phyloP scores from a whole-genome alignment of 1,140 invertebrate species.

The Dreissena rostriformis region DNA sequence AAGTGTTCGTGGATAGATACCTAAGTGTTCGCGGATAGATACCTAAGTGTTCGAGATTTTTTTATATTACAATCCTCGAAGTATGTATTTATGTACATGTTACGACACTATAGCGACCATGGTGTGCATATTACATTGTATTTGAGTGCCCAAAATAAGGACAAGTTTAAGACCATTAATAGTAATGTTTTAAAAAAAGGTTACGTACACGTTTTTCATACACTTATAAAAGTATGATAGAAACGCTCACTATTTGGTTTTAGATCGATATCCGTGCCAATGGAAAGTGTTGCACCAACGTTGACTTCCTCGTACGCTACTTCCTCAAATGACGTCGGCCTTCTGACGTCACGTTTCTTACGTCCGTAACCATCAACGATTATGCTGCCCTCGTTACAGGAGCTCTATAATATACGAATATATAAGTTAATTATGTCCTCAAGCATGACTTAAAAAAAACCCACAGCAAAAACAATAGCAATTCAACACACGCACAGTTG shows the following conservation, averaged over 20 bases:
- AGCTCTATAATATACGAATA: neutral
- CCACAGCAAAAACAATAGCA: neutral
- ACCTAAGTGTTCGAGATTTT: too few species aligned
- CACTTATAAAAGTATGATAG: neutral
- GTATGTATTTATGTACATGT: neutral
- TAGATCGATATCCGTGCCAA: constrained; percentile 29
- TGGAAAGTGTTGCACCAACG: constrained; percentile 24
- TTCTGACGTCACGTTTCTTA: constrained; percentile 1
- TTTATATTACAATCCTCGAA: neutral
- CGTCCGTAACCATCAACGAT: neutral
- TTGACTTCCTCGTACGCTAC: constrained; percentile 29
- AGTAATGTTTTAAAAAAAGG: neutral
- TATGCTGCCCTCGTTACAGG: neutral
- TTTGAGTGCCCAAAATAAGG: too few species aligned
- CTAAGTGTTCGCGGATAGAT: neutral
- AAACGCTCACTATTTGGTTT: neutral
- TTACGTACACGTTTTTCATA: neutral
- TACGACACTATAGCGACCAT: neutral
- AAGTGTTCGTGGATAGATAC: too few species aligned
- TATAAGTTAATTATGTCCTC: neutral
- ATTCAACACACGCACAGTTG: neutral
- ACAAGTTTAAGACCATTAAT: neutral
- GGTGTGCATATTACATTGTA: too few species aligned
- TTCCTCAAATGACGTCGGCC: neutral
- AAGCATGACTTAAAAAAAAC: neutral